Evolutionary conservation across 1,140 invertebrate genomes (phyloP).

Genomic region (Tenebrio molitor): DNA sequence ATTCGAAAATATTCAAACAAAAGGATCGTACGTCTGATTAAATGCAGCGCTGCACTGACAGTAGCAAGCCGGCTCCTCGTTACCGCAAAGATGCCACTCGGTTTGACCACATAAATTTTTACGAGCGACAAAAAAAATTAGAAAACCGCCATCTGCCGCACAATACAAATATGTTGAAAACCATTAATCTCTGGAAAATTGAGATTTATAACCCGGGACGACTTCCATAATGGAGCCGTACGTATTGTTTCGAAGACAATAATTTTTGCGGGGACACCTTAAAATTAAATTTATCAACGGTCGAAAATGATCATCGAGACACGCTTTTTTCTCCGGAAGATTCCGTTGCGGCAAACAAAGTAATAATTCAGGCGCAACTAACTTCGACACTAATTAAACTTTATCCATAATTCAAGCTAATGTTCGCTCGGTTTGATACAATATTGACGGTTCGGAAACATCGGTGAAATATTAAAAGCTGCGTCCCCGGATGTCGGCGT

Average conservation of each 20-base stretch:
- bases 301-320: neutral
- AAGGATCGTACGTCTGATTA: too few species aligned
- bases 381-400: conserved; percentile 24
- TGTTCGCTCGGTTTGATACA: conserved; percentile 8
- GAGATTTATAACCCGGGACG: conserved; percentile 14
- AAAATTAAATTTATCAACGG: conserved; percentile 34
- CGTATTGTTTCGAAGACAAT: conserved; percentile 22
- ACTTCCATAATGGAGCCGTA: conserved; percentile 20
- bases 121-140: too few species aligned
- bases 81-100: too few species aligned
- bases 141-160: neutral
- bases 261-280: conserved; percentile 23
- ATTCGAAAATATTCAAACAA: too few species aligned
- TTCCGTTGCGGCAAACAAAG: neutral
- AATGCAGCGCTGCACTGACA: too few species aligned
- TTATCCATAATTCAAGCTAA: conserved; percentile 14
- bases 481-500: too few species aligned
- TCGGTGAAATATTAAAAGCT: conserved; percentile 33
- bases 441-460: conserved; percentile 25
- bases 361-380: conserved; percentile 2
- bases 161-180: conserved; percentile 27
- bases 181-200: conserved; percentile 10
- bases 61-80: too few species aligned
- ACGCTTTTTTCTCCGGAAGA: neutral
- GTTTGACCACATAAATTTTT: too few species aligned